phyloP scores from a whole-genome alignment of 1,140 invertebrate genomes.

The Drosophila virilis region DNA sequence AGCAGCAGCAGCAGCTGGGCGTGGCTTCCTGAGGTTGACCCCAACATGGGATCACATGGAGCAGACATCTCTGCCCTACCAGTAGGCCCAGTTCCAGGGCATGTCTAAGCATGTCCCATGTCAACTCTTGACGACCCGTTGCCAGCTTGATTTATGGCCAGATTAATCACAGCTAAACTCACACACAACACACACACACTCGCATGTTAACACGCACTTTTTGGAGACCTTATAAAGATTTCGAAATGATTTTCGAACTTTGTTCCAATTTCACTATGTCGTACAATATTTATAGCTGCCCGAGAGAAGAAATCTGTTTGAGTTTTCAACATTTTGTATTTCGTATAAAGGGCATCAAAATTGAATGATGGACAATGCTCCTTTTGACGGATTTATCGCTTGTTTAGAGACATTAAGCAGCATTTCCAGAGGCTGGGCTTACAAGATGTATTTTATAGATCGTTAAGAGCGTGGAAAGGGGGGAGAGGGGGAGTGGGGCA shows the following conservation, averaged over 20 bases:
- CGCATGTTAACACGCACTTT: slow-evolving; percentile 39
- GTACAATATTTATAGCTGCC: slow-evolving; percentile 14
- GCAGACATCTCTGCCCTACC: not conserved
- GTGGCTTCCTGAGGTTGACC: too few relatives aligned
- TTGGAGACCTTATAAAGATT: slow-evolving; percentile 58
- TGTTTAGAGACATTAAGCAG: slow-evolving; percentile 4
- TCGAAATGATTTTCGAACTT: slow-evolving; percentile 77
- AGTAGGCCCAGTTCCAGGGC: slow-evolving; percentile 5
- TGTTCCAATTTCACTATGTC: slow-evolving; percentile 74
- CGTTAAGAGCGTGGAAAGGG: not conserved
- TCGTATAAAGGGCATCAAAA: not conserved
- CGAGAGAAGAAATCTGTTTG: slow-evolving; percentile 3
- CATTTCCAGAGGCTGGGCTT: not conserved
- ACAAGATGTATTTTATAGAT: not conserved
- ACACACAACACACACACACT: not conserved
- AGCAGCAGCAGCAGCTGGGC: too few relatives aligned
- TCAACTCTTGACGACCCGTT: slow-evolving; percentile 51
- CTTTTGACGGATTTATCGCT: slow-evolving; percentile 22
- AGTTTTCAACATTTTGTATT: slow-evolving; percentile 19
- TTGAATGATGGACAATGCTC: slow-evolving; percentile 26
- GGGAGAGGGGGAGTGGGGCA: not conserved
- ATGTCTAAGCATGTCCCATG: slow-evolving; percentile 22
- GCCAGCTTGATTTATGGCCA: slow-evolving; percentile 58
- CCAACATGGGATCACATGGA: too few relatives aligned
- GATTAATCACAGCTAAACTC: slow-evolving; percentile 61